Conservation (phyloP, 2,113 vertebrate species). For the Orientallactaga bullata region DNA sequence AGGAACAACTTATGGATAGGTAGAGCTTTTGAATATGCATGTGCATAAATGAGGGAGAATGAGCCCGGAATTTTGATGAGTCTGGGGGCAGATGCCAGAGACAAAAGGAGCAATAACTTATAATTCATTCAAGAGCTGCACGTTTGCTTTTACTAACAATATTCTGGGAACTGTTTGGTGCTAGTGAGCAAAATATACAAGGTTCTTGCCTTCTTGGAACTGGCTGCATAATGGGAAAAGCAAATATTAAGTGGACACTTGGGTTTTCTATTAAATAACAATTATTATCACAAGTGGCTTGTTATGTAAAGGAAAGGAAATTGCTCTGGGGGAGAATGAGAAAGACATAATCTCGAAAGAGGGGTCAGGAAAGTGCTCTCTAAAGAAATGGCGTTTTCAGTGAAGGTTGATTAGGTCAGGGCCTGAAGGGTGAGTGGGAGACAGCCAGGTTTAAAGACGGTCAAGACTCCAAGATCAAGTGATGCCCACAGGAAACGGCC, state of each 20-base stretch:
- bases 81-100: slow-evolving; percentile 69
- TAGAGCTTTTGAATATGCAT: slow-evolving; percentile 62
- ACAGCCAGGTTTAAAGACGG: not conserved
- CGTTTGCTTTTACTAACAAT: not conserved
- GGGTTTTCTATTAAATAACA: slow-evolving; percentile 47
- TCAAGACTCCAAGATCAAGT: not conserved
- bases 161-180: not conserved
- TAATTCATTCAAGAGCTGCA: slow-evolving; percentile 54
- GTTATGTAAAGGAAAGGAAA: slow-evolving; percentile 21
- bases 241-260: slow-evolving; percentile 36
- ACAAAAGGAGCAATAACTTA: slow-evolving; percentile 57
- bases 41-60: slow-evolving; percentile 37
- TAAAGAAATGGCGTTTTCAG: slow-evolving; percentile 19
- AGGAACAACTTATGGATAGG: slow-evolving; percentile 62
- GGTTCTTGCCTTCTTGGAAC: slow-evolving; percentile 32
- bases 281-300: slow-evolving; percentile 52
- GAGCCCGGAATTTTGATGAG: slow-evolving; percentile 64
- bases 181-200: slow-evolving; percentile 11
- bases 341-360: not conserved
- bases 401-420: slow-evolving; percentile 14
- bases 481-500: not conserved
- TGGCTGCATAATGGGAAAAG: slow-evolving; percentile 7
- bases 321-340: not conserved
- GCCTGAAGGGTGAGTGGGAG: not conserved
- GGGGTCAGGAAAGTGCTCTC: not conserved